These are phyloP conservation scores for Pipistrellus pipistrellus DNA, from an alignment of 2,797 vertebrate species.

Conservation along the genomic window DNA sequence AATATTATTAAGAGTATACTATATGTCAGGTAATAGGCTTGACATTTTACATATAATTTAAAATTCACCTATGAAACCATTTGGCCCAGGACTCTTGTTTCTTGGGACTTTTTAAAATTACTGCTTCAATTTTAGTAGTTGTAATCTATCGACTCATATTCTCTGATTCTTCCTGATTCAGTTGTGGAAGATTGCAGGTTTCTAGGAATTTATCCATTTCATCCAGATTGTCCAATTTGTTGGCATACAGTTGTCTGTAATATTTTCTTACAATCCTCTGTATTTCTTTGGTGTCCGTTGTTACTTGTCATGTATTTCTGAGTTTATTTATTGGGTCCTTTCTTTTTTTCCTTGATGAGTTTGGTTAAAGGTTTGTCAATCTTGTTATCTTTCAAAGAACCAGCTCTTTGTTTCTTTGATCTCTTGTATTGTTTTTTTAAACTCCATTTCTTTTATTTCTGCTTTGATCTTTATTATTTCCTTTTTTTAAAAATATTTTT, in stretches of 20 bases:
- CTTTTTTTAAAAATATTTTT: background rate
- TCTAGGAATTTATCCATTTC: background rate
- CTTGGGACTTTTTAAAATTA: background rate
- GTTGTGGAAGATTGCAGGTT: background rate
- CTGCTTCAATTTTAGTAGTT: background rate
- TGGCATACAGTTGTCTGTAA: background rate
- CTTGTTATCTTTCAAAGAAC: background rate
- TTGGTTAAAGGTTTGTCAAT: background rate
- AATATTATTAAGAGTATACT: background rate
- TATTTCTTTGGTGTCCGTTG: background rate
- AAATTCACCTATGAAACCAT: background rate
- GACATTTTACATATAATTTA: constrained; percentile 35
- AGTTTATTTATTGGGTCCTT: background rate
- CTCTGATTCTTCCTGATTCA: background rate
- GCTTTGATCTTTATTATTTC: background rate
- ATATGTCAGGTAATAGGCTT: background rate
- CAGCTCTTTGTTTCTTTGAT: background rate
- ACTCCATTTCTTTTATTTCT: background rate
- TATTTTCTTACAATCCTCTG: background rate
- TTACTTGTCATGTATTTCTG: background rate
- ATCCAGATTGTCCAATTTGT: background rate
- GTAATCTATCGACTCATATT: background rate
- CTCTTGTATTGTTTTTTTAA: background rate
- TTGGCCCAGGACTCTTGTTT: background rate
- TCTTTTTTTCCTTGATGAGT: background rate